Percentiles rank a stretch among this genome's conserved stretches.
Evolutionary conservation across 2,797 vertebrate species (phyloP).

Genomic region (Dendrocincla fuliginosa): DNA sequence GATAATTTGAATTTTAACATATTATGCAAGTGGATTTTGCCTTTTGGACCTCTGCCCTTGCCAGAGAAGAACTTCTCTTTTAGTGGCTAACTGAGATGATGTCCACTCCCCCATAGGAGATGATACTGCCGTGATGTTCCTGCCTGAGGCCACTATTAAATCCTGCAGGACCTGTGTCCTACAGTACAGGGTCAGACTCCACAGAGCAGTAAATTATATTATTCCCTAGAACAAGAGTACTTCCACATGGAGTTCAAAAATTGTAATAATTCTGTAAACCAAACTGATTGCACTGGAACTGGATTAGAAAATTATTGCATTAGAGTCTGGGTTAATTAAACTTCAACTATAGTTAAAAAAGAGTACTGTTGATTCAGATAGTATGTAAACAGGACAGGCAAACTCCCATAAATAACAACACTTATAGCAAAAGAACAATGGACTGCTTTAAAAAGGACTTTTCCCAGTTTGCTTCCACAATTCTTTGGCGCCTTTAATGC

Average conservation of each 20-base stretch:
- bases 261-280: neutral
- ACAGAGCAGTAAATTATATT: neutral
- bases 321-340: constrained; percentile 10
- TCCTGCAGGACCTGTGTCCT: neutral
- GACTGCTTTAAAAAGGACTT: constrained; percentile 80
- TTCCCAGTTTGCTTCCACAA: constrained; percentile 81
- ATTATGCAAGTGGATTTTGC: neutral
- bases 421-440: neutral
- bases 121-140: neutral
- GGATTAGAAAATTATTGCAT: neutral
- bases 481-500: constrained; percentile 91
- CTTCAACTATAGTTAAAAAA: neutral
- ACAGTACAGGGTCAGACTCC: neutral
- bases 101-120: neutral
- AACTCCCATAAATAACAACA: neutral
- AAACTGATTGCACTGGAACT: constrained; percentile 5
- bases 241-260: neutral
- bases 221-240: neutral
- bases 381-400: constrained; percentile 48
- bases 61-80: neutral
- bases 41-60: neutral
- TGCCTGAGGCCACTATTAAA: neutral
- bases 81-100: neutral
- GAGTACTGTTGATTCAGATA: neutral
- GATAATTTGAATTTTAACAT: neutral